phyloP scores from a whole-genome alignment of 2,113 vertebrate genomes.

The Boulengeromyrus knoepffleri region DNA sequence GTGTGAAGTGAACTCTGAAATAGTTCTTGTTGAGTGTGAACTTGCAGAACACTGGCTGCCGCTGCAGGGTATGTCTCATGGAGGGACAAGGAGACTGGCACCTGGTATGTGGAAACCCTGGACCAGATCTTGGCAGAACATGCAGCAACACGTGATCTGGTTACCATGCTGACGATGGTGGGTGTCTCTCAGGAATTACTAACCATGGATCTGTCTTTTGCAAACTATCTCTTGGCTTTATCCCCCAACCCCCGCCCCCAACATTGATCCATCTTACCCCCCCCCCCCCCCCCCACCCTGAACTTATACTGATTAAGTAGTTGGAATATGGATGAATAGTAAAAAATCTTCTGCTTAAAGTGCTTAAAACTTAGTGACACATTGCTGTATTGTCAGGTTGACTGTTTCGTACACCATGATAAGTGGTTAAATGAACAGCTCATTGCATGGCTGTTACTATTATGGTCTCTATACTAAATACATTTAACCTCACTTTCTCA shows the following conservation, averaged over 20 bases:
- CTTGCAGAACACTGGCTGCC: neutral
- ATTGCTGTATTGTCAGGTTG: neutral
- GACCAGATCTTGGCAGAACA: conserved; percentile 64
- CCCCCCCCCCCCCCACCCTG: no score
- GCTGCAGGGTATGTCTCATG: conserved; percentile 85
- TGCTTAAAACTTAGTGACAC: neutral
- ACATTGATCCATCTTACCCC: neutral
- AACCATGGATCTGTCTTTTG: neutral
- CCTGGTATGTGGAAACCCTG: conserved; percentile 82
- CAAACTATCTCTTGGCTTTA: neutral
- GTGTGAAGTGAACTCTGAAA: neutral
- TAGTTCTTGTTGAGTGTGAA: neutral
- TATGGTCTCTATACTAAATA: neutral
- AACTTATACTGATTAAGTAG: neutral
- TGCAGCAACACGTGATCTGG: conserved; percentile 59
- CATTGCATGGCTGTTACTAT: neutral
- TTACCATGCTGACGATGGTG: conserved; percentile 74
- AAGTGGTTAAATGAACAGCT: neutral
- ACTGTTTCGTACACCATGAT: neutral
- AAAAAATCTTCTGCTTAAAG: neutral
- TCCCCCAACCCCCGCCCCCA: neutral
- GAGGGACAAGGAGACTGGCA: conserved; percentile 66
- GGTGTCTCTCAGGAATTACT: conserved; percentile 19
- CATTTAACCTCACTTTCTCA: neutral
- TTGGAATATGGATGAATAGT: neutral